Evolutionary conservation across 2,113 vertebrate genomes (phyloP), one percentile per base, ranked within the genome.

Genomic region (Nanorana parkeri): DNA sequence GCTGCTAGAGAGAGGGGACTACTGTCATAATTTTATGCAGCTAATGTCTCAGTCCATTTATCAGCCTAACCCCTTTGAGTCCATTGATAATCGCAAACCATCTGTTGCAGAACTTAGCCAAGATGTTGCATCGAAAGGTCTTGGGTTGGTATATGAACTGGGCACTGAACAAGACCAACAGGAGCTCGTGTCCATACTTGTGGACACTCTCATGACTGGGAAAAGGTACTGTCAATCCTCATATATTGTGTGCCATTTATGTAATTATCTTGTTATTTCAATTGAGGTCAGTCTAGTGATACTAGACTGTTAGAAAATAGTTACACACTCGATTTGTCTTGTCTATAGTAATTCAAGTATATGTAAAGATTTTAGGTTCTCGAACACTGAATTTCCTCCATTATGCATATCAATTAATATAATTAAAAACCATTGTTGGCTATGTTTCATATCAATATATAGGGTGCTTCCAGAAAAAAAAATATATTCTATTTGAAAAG

Each of bases 141-240:
- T 99, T 76, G 98, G 97, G 5, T 92, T 99, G 73, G 96, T 99
- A 78, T 99, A 99, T 83, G 98, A 99, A 90, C 92, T 99, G 83
- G 97, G 98, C 87, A 96, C 85, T 83, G 96, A 98, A 82, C 92
- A 90, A 79, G 98, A 99, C 89, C 98, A 99, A 84, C 96, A 98
- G 85, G 94, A 98, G 75, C 90, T 99, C 71, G 98, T 99, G 80
- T 98, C 97, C 67, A 96, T 93, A 0, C 93, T 99, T 21, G 96
- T 99, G 80, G 98, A 99, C 88, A 97, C 97, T 1, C 95, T 99
- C 69, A 99, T 99, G 97, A 99, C 97, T 75, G 98, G 98, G 24
- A 99, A 97, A 93, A 96, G 98, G 98, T 99, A 92, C 64, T 17
- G 67, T 84, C 13, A 68, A 65, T 78, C 41, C 78, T 80, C 26